A percentile compares a stretch with the other conserved stretches of the same genome.
Evolutionary conservation across 2,797 vertebrate genomes (phyloP).

Genomic region (Clarias pachynema): DNA sequence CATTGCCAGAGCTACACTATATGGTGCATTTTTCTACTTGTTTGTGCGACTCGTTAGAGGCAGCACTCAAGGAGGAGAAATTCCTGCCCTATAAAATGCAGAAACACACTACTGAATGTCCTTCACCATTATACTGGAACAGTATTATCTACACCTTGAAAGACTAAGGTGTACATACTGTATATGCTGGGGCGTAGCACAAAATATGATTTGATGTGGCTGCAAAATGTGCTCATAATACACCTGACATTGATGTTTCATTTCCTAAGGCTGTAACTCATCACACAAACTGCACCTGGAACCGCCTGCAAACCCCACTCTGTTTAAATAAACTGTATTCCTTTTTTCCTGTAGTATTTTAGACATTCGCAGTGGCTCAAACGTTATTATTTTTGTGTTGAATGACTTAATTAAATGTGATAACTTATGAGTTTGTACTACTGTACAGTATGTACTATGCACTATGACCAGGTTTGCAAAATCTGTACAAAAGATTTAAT

Average conservation of each 20-base stretch:
- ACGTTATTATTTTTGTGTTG: not conserved
- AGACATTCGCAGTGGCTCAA: not conserved
- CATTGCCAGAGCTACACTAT: not conserved
- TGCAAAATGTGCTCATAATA: not conserved
- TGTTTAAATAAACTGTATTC: not conserved
- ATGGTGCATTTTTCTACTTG: not conserved
- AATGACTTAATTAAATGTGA: not conserved
- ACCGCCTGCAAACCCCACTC: not conserved
- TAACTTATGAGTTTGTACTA: not conserved
- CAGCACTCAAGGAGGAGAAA: constrained; percentile 3
- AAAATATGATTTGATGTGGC: not conserved
- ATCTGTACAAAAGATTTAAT: not conserved
- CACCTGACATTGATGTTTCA: not conserved
- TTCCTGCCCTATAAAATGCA: constrained; percentile 41
- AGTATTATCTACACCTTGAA: not conserved
- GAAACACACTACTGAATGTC: constrained; percentile 40
- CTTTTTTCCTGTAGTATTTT: not conserved
- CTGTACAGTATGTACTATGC: not conserved
- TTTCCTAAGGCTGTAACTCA: not conserved
- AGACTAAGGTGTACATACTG: not conserved
- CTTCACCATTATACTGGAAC: constrained; percentile 12
- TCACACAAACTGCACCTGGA: not conserved
- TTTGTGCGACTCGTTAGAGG: not conserved
- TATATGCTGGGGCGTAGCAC: not conserved
- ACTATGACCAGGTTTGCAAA: not conserved